Percentiles rank a stretch among this genome's conserved stretches.
phyloP scores from a whole-genome alignment of 2,797 vertebrate genomes.

The Acanthurus lineatus region DNA sequence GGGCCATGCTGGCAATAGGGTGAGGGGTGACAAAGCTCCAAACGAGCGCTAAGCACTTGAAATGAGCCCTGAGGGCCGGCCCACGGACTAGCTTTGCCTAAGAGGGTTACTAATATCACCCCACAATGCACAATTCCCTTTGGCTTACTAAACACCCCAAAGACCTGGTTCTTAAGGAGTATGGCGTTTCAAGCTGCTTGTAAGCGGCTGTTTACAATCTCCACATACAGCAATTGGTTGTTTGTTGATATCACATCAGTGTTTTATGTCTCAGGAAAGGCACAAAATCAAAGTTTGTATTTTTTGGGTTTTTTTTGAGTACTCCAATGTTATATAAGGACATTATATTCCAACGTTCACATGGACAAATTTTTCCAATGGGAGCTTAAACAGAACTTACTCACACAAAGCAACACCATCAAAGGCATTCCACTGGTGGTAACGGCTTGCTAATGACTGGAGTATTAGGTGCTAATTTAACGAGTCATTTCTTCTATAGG shows the following conservation, averaged over 20 bases:
- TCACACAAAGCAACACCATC: constrained; percentile 75
- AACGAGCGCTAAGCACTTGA: constrained; percentile 85
- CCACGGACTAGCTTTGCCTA: constrained; percentile 83
- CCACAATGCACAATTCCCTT: constrained; percentile 79
- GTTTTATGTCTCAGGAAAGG: constrained; percentile 27
- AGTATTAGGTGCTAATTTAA: constrained; percentile 85
- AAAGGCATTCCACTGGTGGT: constrained; percentile 82
- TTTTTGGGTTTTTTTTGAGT: constrained; percentile 1
- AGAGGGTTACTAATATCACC: constrained; percentile 86
- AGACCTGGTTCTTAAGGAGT: constrained; percentile 59
- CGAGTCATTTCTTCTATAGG: constrained; percentile 83
- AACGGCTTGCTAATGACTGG: constrained; percentile 79
- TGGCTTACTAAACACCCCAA: constrained; percentile 72
- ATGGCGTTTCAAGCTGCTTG: constrained; percentile 47
- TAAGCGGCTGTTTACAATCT: constrained; percentile 24
- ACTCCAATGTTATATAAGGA: constrained; percentile 28
- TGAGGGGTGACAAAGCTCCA: constrained; percentile 83
- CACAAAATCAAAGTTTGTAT: constrained; percentile 20
- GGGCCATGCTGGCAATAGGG: constrained; percentile 77
- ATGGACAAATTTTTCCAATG: constrained; percentile 48
- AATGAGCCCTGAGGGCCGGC: constrained; percentile 83
- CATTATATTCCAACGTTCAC: constrained; percentile 45
- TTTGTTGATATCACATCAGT: constrained; percentile 24
- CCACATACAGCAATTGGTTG: constrained; percentile 1
- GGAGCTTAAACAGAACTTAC: constrained; percentile 54